A percentile compares a stretch with the other conserved stretches of the same genome.
These are phyloP conservation scores for cat (Felis catus) DNA, from an alignment of 2,113 vertebrate species.

Conservation along the genomic window DNA sequence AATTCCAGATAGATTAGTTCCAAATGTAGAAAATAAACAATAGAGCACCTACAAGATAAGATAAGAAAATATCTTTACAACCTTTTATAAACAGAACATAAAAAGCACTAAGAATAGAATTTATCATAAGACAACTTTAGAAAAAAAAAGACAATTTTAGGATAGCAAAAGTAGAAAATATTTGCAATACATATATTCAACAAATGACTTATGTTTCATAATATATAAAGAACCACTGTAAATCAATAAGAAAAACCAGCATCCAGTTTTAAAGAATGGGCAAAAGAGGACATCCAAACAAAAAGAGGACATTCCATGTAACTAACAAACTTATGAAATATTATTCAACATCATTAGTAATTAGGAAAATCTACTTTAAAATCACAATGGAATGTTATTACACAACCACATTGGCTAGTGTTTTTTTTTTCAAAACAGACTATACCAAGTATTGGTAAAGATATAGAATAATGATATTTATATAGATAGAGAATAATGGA, in stretches of 20 bases:
- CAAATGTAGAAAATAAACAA: background rate
- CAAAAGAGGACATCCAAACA: background rate
- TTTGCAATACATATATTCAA: background rate
- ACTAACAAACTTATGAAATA: background rate
- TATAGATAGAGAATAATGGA: background rate
- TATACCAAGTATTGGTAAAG: background rate
- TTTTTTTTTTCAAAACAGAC: background rate
- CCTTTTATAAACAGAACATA: background rate
- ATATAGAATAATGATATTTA: background rate
- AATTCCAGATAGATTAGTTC: background rate
- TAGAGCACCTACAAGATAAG: background rate
- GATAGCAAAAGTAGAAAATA: background rate
- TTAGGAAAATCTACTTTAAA: background rate
- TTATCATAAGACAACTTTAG: slow-evolving; percentile 16
- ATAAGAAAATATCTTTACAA: background rate
- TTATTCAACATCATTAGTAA: background rate
- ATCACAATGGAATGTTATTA: background rate
- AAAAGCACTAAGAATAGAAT: background rate
- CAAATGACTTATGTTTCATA: background rate
- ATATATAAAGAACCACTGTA: background rate
- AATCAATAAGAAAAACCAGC: background rate
- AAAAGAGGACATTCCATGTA: background rate
- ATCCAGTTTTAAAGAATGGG: background rate
- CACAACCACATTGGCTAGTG: background rate
- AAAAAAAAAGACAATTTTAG: background rate